Percentiles rank a stretch among this genome's conserved stretches.
Evolutionary conservation across 2,113 vertebrate genomes (phyloP).

Genomic region (Oreochromis niloticus): DNA sequence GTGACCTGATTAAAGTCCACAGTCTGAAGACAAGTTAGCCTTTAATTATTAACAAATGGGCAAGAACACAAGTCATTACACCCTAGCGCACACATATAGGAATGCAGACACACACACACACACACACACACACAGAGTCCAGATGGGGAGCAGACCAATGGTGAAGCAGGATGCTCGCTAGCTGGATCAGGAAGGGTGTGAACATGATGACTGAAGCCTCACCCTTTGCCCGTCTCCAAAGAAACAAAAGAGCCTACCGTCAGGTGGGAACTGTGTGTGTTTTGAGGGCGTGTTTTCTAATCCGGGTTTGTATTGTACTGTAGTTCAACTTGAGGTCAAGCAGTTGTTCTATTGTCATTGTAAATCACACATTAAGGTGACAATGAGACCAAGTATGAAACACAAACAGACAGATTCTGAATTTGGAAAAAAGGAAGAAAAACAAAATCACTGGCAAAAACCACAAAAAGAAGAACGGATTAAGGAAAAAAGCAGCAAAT

Average conservation of each 20-base stretch:
- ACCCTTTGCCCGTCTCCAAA: conserved; percentile 28
- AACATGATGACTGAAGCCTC: conserved; percentile 48
- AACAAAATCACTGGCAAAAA: background rate
- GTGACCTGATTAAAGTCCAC: conserved; percentile 60
- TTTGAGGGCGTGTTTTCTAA: conserved; percentile 37
- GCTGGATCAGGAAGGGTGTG: conserved; percentile 60
- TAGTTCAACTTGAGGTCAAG: conserved; percentile 57
- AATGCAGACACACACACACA: background rate
- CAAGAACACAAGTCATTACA: conserved; percentile 20
- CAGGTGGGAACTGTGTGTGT: conserved; percentile 20
- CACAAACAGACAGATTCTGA: background rate
- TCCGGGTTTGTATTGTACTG: conserved; percentile 41
- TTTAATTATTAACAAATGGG: conserved; percentile 71
- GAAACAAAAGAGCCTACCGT: conserved; percentile 52
- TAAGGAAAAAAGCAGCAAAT: background rate
- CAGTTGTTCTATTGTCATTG: conserved; percentile 31
- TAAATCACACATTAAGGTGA: conserved; percentile 6
- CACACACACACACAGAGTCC: background rate
- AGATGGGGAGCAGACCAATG: conserved; percentile 29
- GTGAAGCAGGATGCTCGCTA: conserved; percentile 26
- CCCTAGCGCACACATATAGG: background rate
- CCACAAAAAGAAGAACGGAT: background rate
- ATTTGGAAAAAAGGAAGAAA: background rate
- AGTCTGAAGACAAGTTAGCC: conserved; percentile 52
- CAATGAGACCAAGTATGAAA: background rate